Evolutionary conservation across 1,140 invertebrate species (phyloP).

Genomic region (Globodera rostochiensis): DNA sequence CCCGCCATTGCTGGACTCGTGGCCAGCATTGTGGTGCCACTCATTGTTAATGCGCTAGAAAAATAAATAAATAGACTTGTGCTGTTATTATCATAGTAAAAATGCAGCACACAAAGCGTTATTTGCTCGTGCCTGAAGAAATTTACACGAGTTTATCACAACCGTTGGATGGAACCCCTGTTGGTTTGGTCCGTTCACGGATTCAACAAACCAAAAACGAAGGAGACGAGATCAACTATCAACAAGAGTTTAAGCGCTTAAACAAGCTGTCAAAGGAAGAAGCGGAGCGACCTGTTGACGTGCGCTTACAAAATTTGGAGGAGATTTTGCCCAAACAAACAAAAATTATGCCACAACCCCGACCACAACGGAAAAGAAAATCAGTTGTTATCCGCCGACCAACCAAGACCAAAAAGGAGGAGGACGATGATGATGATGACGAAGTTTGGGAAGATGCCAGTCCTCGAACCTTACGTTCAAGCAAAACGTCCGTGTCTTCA

Average conservation of each 20-base stretch:
- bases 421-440: not conserved
- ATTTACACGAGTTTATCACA: slow-evolving; percentile 5
- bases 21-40: slow-evolving; percentile 10
- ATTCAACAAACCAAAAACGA: not conserved
- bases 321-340: not conserved
- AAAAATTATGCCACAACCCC: not conserved
- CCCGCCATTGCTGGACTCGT: not conserved
- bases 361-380: too few relatives aligned
- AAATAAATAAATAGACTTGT: not conserved
- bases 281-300: slow-evolving; percentile 8
- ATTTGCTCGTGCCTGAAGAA: slow-evolving; percentile 35
- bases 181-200: slow-evolving; percentile 4
- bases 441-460: not conserved
- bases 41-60: not conserved
- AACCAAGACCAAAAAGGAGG: not conserved
- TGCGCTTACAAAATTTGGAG: slow-evolving; percentile 4
- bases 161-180: not conserved
- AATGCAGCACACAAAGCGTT: slow-evolving; percentile 28
- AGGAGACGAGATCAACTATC: not conserved
- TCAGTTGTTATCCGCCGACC: too few relatives aligned
- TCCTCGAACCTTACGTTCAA: too few relatives aligned
- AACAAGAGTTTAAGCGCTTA: slow-evolving; percentile 18
- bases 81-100: not conserved
- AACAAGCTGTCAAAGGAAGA: not conserved
- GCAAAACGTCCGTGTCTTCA: too few relatives aligned